Evolutionary conservation across 2,113 vertebrate genomes (phyloP).

Genomic region (Siniperca knerii): DNA sequence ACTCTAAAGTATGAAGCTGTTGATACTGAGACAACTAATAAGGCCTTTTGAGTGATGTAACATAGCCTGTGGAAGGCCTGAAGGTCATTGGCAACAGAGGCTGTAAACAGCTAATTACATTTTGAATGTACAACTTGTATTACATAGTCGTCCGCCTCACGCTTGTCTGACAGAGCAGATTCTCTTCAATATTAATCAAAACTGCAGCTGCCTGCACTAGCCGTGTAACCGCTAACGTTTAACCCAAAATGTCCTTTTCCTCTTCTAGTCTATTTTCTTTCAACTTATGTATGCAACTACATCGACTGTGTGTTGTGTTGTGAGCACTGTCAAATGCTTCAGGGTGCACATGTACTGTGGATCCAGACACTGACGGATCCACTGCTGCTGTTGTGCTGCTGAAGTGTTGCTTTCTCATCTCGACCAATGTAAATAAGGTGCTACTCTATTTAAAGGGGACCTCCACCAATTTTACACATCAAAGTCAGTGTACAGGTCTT

Average conservation of each 20-base stretch:
- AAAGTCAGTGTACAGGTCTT: background rate
- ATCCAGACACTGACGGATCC: background rate
- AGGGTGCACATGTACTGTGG: background rate
- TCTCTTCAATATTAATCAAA: background rate
- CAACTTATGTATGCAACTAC: background rate
- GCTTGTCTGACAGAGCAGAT: background rate
- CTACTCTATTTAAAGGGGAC: background rate
- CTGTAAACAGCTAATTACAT: background rate
- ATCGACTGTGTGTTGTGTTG: background rate
- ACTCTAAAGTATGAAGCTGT: background rate
- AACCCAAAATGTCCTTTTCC: background rate
- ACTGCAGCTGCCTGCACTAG: background rate
- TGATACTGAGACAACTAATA: slow-evolving; percentile 13
- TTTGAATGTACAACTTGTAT: background rate
- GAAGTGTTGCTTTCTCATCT: background rate
- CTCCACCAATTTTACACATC: too few species aligned
- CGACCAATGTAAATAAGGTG: background rate
- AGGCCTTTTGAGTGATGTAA: slow-evolving; percentile 22
- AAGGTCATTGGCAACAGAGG: slow-evolving; percentile 7
- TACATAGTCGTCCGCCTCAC: background rate
- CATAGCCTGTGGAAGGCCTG: background rate
- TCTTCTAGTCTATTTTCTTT: background rate
- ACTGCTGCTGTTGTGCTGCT: background rate
- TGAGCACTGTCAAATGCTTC: background rate
- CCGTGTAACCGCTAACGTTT: background rate